These are phyloP conservation scores for Apostichopus leukothele DNA, from an alignment of 53 echinoderm and acorn worm genomes.

Conservation along the genomic window DNA sequence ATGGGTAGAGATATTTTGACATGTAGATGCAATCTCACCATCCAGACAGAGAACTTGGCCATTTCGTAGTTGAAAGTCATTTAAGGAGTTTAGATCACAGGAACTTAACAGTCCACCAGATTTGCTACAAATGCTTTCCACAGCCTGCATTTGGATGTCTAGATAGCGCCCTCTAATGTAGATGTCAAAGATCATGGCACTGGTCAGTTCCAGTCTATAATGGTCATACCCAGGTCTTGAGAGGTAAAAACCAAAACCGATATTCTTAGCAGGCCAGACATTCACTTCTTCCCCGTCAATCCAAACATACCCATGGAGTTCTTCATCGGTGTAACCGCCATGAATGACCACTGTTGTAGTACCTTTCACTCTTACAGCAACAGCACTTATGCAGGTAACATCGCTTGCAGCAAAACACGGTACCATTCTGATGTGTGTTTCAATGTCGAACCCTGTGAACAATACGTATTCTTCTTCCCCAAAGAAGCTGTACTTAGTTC, in stretches of 20 bases:
- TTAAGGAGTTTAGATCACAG: slow-evolving; percentile 64
- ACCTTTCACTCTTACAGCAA: slow-evolving; percentile 56
- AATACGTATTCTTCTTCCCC: slow-evolving; percentile 71
- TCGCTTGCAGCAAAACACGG: slow-evolving; percentile 54
- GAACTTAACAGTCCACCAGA: slow-evolving; percentile 67
- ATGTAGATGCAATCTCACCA: neutral
- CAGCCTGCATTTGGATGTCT: slow-evolving; percentile 51
- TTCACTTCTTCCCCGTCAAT: slow-evolving; percentile 54
- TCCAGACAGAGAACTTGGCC: slow-evolving; percentile 34
- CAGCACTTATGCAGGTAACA: slow-evolving; percentile 77
- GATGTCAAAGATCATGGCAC: slow-evolving; percentile 55
- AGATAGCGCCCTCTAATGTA: slow-evolving; percentile 72
- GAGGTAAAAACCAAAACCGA: slow-evolving; percentile 51
- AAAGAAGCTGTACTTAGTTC: slow-evolving; percentile 70
- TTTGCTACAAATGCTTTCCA: slow-evolving; percentile 33
- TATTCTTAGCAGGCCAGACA: slow-evolving; percentile 7
- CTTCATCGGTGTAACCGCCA: slow-evolving; percentile 75
- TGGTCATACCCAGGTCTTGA: slow-evolving; percentile 63
- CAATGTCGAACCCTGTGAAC: slow-evolving; percentile 42
- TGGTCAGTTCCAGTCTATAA: slow-evolving; percentile 52
- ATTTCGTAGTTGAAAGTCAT: slow-evolving; percentile 72
- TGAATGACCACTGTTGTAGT: slow-evolving; percentile 61
- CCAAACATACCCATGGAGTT: slow-evolving; percentile 67
- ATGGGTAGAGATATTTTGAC: neutral
- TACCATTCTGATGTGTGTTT: slow-evolving; percentile 66